Base-by-base conservation (phyloP, 92 coral and sea anemone genomes). In the Paramuricea clavata region DNA sequence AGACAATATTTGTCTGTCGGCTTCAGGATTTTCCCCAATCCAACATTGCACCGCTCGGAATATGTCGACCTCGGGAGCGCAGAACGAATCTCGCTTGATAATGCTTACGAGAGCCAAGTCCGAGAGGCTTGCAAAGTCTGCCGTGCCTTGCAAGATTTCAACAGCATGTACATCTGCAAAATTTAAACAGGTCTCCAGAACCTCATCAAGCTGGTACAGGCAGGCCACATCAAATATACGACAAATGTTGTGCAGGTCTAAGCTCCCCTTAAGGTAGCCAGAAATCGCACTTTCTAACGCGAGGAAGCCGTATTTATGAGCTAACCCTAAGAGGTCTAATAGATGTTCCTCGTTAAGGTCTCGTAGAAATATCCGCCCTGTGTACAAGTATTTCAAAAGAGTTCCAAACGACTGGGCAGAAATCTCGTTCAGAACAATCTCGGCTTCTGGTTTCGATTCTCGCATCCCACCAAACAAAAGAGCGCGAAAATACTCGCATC, bases 401-500 rank as follows among this genome's bases (percentile, higher is more conserved):
- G 98, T 97, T 49, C 90, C 93, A 70, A 96, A 96, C 12, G 99
- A 96, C 12, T 81, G 89, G 10, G 95, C 84, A n/a, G 96, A 92
- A 1, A 95, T 91, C 87, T 96, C 99, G 30, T 78, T 86, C 12
- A 96, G 83, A 21, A 91, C 99, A 41, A 96, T 94, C 80, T 96
- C 92, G 0, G 89, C 92, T n/a, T 84, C 94, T 16, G 99, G 96
- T 28, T 96, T 94, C 3, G 99, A 92, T 85, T 96, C 99, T 69
- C 97, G 88, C 99, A 96, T 96, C 69, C 99, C 99, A 25, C 99
- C 99, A 39, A 89, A 96, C 74, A 96, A 76, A 60, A 96, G 74
- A 49, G 99, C 99, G 78, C 99, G 90, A 85, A 96, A 96, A 41
- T 96, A 96, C 41, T 96, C 99, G 83, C 99, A 93, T 81, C 99